Conservation (phyloP, 64 coral and sea anemone genomes). For the Actinia equina region DNA sequence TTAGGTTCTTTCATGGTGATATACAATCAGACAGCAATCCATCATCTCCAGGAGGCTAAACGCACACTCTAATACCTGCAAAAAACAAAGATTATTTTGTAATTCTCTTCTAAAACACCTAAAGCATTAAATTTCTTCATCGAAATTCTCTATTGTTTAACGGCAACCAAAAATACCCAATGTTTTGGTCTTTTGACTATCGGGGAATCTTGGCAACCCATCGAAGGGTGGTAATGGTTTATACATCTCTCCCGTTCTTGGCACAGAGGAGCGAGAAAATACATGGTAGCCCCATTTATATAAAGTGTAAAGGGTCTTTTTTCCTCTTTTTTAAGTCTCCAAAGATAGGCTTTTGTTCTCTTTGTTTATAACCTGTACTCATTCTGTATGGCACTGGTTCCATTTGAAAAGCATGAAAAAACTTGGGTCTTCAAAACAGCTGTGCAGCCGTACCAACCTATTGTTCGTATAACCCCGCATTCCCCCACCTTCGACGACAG, state of each 20-base stretch:
- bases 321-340: background rate
- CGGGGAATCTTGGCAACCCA: too few species aligned
- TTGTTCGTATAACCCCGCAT: constrained; percentile 93
- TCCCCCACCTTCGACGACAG: constrained; percentile 94
- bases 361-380: constrained; percentile 62
- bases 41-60: constrained; percentile 96
- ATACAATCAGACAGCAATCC: constrained; percentile 96
- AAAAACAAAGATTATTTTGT: background rate
- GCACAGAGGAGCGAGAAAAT: too few species aligned
- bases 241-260: too few species aligned
- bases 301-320: too few species aligned
- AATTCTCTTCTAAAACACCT: background rate
- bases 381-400: constrained; percentile 92
- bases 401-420: constrained; percentile 64
- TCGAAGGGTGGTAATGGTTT: too few species aligned
- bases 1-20: constrained; percentile 89
- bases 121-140: background rate
- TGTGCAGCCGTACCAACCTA: constrained; percentile 68
- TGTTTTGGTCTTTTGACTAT: too few species aligned
- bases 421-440: constrained; percentile 95
- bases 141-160: too few species aligned
- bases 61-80: constrained; percentile 95
- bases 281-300: too few species aligned
- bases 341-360: background rate
- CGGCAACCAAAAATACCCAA: too few species aligned